These are phyloP conservation scores for Psammodynastes pulverulentus DNA, from an alignment of 2,113 vertebrate genomes.

Conservation along the genomic window DNA sequence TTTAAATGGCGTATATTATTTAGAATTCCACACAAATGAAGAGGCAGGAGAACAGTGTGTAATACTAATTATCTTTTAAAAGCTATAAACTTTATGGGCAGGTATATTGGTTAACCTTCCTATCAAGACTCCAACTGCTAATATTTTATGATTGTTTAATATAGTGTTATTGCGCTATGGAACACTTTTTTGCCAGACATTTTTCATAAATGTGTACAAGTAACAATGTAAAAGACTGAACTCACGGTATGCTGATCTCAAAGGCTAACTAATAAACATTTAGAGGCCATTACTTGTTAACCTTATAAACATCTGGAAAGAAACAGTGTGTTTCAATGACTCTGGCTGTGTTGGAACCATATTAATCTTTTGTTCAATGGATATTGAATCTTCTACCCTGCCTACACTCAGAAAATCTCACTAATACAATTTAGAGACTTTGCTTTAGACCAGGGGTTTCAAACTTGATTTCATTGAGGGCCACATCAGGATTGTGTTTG, in stretches of 20 bases:
- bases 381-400: neutral
- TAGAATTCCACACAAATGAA: slow-evolving; percentile 38
- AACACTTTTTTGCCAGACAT: neutral
- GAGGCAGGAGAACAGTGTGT: slow-evolving; percentile 31
- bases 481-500: no score
- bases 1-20: slow-evolving; percentile 37
- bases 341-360: neutral
- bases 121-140: neutral
- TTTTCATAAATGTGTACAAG: neutral
- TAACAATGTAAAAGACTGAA: neutral
- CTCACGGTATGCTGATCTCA: neutral
- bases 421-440: neutral
- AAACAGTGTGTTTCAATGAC: neutral
- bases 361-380: neutral
- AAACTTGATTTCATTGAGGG: no score
- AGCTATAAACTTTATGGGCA: slow-evolving; percentile 22
- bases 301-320: neutral
- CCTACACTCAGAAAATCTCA: neutral
- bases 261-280: neutral
- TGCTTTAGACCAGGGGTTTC: neutral
- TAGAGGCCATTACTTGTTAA: neutral
- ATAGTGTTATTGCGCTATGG: neutral
- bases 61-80: slow-evolving; percentile 47
- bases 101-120: neutral
- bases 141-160: slow-evolving; percentile 1